Conservation (phyloP, 2,888 invertebrate species). For the Stenchaetothrips biformis region DNA sequence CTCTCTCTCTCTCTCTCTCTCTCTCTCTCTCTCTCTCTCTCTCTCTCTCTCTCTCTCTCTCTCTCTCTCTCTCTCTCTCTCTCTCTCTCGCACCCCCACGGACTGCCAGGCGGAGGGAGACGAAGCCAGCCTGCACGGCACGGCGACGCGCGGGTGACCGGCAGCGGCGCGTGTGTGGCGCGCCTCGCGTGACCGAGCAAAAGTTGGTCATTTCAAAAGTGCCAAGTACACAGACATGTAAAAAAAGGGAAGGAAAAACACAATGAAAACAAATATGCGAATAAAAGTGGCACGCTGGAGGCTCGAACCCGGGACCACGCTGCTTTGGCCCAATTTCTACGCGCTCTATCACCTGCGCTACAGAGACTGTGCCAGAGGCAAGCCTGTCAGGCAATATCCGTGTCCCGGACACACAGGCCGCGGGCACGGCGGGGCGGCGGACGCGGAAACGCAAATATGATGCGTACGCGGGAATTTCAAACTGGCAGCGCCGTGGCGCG, state of each 20-base stretch:
- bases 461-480: neutral
- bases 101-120: neutral
- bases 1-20: too few species aligned
- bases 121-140: neutral
- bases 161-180: neutral
- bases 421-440: neutral
- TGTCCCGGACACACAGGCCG: neutral
- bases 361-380: too few species aligned
- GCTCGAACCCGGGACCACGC: too few species aligned
- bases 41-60: too few species aligned
- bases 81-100: neutral
- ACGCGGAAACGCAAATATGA: constrained; percentile 1
- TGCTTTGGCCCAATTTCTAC: too few species aligned
- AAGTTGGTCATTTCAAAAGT: neutral
- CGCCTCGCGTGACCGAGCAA: neutral
- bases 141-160: neutral
- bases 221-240: neutral
- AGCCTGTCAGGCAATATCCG: neutral
- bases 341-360: too few species aligned
- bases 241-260: too few species aligned
- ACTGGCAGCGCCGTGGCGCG: neutral
- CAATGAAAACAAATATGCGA: too few species aligned
- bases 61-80: too few species aligned
- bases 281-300: too few species aligned
- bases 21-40: too few species aligned